These are phyloP conservation scores for Tipula unca DNA, from an alignment of 2,888 invertebrate genomes.

Conservation along the genomic window DNA sequence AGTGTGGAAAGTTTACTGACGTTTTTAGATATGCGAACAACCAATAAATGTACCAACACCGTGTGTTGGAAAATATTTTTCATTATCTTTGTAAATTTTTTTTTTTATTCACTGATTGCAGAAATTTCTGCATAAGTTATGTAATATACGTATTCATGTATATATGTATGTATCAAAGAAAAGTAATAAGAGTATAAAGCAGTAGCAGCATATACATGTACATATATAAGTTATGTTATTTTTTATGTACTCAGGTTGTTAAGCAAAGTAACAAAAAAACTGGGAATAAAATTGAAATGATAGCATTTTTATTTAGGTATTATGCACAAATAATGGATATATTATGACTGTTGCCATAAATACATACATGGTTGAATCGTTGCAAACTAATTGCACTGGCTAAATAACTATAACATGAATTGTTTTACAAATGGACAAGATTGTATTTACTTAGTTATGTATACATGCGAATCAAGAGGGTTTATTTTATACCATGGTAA, in stretches of 20 bases:
- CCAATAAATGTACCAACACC: neutral
- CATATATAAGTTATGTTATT: neutral
- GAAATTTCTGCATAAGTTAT: neutral
- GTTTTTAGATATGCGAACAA: neutral
- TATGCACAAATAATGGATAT: neutral
- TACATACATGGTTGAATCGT: neutral
- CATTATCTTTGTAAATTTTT: neutral
- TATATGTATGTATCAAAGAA: too few species aligned
- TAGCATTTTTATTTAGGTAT: neutral
- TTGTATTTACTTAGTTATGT: too few species aligned
- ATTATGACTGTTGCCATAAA: neutral
- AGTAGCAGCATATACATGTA: neutral
- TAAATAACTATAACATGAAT: too few species aligned
- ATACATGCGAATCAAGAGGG: too few species aligned
- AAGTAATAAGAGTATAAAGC: neutral
- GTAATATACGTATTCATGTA: neutral
- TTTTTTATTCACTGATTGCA: neutral
- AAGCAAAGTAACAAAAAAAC: neutral
- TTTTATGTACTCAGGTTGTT: neutral
- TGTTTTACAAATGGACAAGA: too few species aligned
- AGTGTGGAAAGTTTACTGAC: neutral
- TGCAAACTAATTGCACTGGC: too few species aligned
- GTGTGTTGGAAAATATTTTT: neutral
- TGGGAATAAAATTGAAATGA: neutral
- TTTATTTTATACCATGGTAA: too few species aligned